These are phyloP conservation scores for Ormia ochracea DNA, from an alignment of 2,888 invertebrate species.

Conservation along the genomic window DNA sequence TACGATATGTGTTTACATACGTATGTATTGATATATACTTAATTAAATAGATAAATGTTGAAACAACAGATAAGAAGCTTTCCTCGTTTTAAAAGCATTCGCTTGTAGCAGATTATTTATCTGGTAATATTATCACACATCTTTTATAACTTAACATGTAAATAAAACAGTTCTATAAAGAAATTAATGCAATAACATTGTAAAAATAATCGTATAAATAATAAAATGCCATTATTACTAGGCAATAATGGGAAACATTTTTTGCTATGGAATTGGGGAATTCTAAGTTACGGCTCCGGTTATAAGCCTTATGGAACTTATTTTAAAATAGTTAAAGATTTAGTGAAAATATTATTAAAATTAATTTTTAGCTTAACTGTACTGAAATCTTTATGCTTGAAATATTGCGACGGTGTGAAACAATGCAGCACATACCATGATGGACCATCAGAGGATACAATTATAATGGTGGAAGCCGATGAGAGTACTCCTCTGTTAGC, in stretches of 20 bases:
- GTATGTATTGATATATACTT: background rate
- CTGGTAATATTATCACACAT: background rate
- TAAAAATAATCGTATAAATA: background rate
- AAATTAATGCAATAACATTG: background rate
- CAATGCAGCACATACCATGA: conserved; percentile 27
- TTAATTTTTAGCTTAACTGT: conserved; percentile 44
- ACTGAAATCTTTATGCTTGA: conserved; percentile 26
- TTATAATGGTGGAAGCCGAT: conserved; percentile 64
- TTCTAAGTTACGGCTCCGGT: background rate
- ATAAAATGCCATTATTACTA: conserved; percentile 64
- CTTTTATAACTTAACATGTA: background rate
- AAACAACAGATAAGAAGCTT: conserved; percentile 4
- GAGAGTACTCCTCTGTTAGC: conserved; percentile 66
- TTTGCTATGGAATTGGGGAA: conserved; percentile 41
- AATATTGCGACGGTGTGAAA: conserved; percentile 49
- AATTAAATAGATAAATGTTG: conserved; percentile 9
- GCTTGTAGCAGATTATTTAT: background rate
- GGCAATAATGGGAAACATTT: conserved; percentile 57
- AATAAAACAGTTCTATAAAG: background rate
- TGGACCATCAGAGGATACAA: conserved; percentile 48
- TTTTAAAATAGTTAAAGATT: background rate
- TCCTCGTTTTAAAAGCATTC: background rate
- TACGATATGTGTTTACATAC: too few species aligned
- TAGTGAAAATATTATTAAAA: conserved; percentile 30
- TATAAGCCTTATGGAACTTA: conserved; percentile 18